Evolutionary conservation across 1,140 invertebrate genomes (phyloP).

Genomic region (Hypsibius dujardini): DNA sequence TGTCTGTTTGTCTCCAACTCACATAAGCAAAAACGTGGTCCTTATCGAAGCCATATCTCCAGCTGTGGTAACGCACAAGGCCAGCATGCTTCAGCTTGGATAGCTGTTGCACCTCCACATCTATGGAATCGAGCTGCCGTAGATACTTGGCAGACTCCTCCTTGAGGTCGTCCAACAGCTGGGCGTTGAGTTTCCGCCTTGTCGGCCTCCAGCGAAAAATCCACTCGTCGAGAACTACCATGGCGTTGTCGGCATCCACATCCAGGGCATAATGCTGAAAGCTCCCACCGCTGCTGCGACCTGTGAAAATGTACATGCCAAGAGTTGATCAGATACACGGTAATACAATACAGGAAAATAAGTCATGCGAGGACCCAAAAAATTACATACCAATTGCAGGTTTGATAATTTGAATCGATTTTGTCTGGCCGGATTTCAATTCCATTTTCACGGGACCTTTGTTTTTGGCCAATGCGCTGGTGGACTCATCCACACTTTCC

Average conservation of each 20-base stretch:
- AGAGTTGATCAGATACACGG: too few relatives aligned
- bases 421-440: conserved; percentile 21
- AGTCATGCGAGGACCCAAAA: not conserved
- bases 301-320: too few relatives aligned
- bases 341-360: too few relatives aligned
- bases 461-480: not conserved
- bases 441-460: conserved; percentile 17
- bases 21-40: conserved; percentile 35
- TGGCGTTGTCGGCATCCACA: conserved; percentile 22
- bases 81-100: conserved; percentile 49
- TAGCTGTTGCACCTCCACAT: conserved; percentile 51
- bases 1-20: conserved; percentile 21
- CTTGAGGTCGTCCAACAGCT: conserved; percentile 14
- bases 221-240: conserved; percentile 24
- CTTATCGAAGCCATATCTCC: conserved; percentile 42
- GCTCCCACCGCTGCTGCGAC: not conserved
- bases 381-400: conserved; percentile 16
- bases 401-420: conserved; percentile 23
- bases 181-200: conserved; percentile 17
- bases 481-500: conserved; percentile 22
- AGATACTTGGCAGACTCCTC: conserved; percentile 19
- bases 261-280: conserved; percentile 23
- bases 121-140: conserved; percentile 34
- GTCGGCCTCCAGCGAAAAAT: conserved; percentile 30
- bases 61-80: conserved; percentile 51